Evolutionary conservation across 2,888 invertebrate genomes (phyloP), one percentile per base, ranked within the genome.

Genomic region (Drosophila pseudotakahashii): DNA sequence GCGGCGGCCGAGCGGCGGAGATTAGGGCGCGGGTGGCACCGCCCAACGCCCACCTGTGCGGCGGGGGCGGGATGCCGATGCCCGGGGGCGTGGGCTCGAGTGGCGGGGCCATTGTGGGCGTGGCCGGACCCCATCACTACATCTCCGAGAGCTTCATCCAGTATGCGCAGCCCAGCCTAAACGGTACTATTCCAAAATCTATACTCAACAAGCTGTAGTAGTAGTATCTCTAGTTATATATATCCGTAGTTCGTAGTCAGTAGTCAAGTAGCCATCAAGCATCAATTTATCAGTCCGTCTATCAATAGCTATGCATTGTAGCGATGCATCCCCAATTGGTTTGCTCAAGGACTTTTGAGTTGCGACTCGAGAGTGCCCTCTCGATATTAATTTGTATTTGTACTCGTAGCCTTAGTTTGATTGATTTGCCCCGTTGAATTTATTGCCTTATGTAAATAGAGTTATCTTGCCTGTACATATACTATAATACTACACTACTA

Each of bases 61-160:
- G 84, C 1, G 77, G 62, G 6, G 58, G 47, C 1, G 81, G 54
- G 0, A 59, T 50, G 34, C 44, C 73, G 1, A 42, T 42, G 42
- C 42, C 42, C 1, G 42, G 42, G 1, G 53, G 47, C 37, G 68
- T 67, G 0, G 74, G 67, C 3, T 67, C 75, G 14, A 63, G 71
- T 45, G 73, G 75, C 41, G 82, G 75, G 5, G 71, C 62, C 41
- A 77, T 87, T 45, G 68, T 84, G 30, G 80, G 88, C 59, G 74
- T 86, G 37, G 76, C 61, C 39, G 90, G 90, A 41, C 91, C 91
- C 53, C 91, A 91, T 77, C 91, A 91, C 68, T 92, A 92, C 76
- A 91, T 92, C 76, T 91, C 92, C 57, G 92, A 92, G 84, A 92
- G 92, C 85, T 92, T 92, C 81, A 92, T 92, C 69, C 92, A 92